Evolutionary conservation across 2,888 invertebrate species (phyloP), one percentile per base, ranked within the genome.

Genomic region (Dorcus hopei): DNA sequence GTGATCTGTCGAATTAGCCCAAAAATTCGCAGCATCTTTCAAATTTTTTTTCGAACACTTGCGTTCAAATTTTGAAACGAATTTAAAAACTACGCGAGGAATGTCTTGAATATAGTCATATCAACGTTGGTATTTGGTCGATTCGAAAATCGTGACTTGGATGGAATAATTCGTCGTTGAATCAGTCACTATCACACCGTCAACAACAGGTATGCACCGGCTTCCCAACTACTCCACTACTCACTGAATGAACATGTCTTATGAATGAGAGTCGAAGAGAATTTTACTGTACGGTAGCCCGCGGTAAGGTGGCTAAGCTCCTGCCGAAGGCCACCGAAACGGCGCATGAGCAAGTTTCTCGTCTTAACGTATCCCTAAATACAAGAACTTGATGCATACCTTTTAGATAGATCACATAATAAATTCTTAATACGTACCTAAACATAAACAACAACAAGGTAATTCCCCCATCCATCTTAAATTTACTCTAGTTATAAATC

Each of bases 221-320:
- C 50, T 52, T 39, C 47, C 19, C 57, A 51, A 54, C 52, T 49
- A 59, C 59, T 42, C 51, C 51, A 59, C 43, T 50, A 41, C 43
- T 42, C 48, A 53, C 55, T 61, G 61, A 63, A 63, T 63, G 63
- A 63, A 63, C 33, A 48, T 38, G 49, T 61, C 58, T 63, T 65
- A 65, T 65, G 65, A 65, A 65, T 65, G 65, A 64, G 47, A 52
- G 54, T 23, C 49, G 61, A 47, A 38, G 59, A 58, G 61, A 63
- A 62, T 59, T 61, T 58, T 57, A 58, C 63, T 63, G 60, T 57
- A 57, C 55, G 56, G 57, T 41, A 47, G 40, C 43, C 39, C 38
- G 14, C 39, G 14, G 45, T 54, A 45, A 45, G 45, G 45, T 45
- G 45, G 23, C 45, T 45, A 50, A 61, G 49, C 56, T 39, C 41